Conservation (phyloP, 1,140 invertebrate species). For the Chironomus tepperi region DNA sequence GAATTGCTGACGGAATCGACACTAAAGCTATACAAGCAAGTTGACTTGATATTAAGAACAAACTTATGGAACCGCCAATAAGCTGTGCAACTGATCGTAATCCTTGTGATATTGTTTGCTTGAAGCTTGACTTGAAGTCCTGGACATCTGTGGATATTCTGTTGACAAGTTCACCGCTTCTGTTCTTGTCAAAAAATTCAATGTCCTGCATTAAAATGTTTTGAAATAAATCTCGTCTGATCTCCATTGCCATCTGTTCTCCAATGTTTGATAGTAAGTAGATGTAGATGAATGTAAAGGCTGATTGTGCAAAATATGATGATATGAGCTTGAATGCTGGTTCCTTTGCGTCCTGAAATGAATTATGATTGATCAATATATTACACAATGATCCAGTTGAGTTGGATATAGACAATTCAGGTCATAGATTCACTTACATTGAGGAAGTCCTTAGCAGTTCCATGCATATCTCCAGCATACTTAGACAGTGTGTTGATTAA, state of each 20-base stretch:
- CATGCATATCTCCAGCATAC: slow-evolving; percentile 38
- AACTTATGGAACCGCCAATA: slow-evolving; percentile 37
- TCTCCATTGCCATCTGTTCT: slow-evolving; percentile 70
- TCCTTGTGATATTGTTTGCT: slow-evolving; percentile 82
- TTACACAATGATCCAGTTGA: neutral
- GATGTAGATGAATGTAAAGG: slow-evolving; percentile 85
- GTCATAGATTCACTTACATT: neutral
- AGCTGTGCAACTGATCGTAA: slow-evolving; percentile 75
- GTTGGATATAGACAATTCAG: slow-evolving; percentile 27
- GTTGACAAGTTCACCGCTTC: slow-evolving; percentile 85
- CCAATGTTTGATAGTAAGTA: slow-evolving; percentile 75
- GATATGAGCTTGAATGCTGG: slow-evolving; percentile 47
- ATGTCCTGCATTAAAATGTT: slow-evolving; percentile 83
- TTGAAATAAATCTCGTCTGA: slow-evolving; percentile 73
- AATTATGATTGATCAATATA: slow-evolving; percentile 31
- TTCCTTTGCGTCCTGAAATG: slow-evolving; percentile 52
- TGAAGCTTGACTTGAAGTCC: slow-evolving; percentile 95
- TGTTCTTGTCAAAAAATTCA: slow-evolving; percentile 81
- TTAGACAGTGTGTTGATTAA: slow-evolving; percentile 65
- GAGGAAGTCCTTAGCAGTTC: slow-evolving; percentile 10
- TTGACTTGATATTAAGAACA: slow-evolving; percentile 67
- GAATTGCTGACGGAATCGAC: slow-evolving; percentile 73
- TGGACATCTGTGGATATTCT: slow-evolving; percentile 87
- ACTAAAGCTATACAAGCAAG: slow-evolving; percentile 73
- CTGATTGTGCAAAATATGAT: slow-evolving; percentile 50